Base-by-base conservation (phyloP, 2,797 vertebrate species). In the Gymnothorax reevesii region DNA sequence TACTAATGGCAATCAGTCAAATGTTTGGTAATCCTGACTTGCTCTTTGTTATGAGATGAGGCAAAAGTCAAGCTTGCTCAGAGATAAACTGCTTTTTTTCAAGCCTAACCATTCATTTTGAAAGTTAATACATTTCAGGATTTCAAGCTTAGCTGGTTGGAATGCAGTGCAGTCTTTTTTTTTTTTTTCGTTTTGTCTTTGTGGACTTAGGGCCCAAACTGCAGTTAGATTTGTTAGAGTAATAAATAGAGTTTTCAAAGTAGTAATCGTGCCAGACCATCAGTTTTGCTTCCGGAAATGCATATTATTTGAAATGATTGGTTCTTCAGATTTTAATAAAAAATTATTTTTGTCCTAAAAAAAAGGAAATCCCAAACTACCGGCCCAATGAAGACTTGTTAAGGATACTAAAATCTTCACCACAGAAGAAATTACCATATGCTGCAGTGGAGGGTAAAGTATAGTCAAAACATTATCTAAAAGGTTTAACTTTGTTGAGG, bases 1-100 rank as follows among this genome's bases (percentile, higher is more conserved):
- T 98, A 93, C 98, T 99, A 99, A 93, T 98, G 99, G 98, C 98
- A 99, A 95, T 99, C 98, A 92, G 98, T 98, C 98, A 99, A 99
- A 91, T 93, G 96, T 42, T 42, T 42, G 33, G 33, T 42, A 42
- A 42, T 93, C 93, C 92, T 92, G 94, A 93, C 93, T 95, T 94
- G 94, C 94, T 88, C 94, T 96, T 92, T 88, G 93, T 91, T 91
- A 89, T 92, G 93, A 90, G 82, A 89, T 52, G 25, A 60, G 64
- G 62, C 64, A 84, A 80, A 71, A 33, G 15, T 22, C 27, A 86
- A 66, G 57, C 49, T 25, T 12, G 25, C 22, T 52, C 82, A 57
- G n/a, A 66, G 33, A 71, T 33, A 54, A n/a, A 66, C 27, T 54
- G 13, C 49, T 42, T 59, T 85, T 85, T 75, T 60, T 77, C 15